Base-by-base conservation (phyloP, 1,140 invertebrate genomes). In the Tenebrio molitor region DNA sequence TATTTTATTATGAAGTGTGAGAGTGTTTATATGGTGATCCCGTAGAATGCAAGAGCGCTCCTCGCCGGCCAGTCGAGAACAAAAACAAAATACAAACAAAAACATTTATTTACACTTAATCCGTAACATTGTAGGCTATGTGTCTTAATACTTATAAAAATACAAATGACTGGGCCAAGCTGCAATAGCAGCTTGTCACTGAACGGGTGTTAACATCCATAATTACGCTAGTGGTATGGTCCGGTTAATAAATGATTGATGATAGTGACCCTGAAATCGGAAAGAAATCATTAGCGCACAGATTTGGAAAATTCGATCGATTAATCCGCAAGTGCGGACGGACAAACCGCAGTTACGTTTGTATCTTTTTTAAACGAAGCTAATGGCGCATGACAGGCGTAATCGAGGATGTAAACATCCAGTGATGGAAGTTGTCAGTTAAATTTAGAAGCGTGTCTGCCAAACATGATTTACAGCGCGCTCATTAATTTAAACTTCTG, bases 131-230 rank as follows among this genome's bases (percentile, higher is more conserved):
- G 10, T 58, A 12, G n/a, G 12, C 36, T 29, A 29, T 4, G 25
- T 21, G 44, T 50, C 44, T 58, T 58, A 58, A 58, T 58, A 58
- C 23, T 58, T 58, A 58, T 58, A 58, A 58, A 58, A 58, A 58
- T 58, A 58, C 50, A 58, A 58, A 58, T 15, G 8, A 29, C 7
- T 58, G 50, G 12, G 5, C 12, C 36, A 39, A 39, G 36, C 12
- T 39, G 36, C 36, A 39, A 39, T 39, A 39, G 36, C 36, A 39
- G 2, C 36, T 39, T 39, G 36, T 39, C 36, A 7, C 15, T 29
- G 19, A 53, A 53, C 16, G 19, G 46, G 4, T 53, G 46, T 58
- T 39, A 39, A 39, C n/a, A 39, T 58, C 50, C 50, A 58, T 29
- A 58, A 58, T 58, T 58, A 29, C 19, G 23, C 50, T 58, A 58